Evolutionary conservation across 92 coral and sea anemone species (phyloP).

Genomic region (Hydrozoanthus gracilis): DNA sequence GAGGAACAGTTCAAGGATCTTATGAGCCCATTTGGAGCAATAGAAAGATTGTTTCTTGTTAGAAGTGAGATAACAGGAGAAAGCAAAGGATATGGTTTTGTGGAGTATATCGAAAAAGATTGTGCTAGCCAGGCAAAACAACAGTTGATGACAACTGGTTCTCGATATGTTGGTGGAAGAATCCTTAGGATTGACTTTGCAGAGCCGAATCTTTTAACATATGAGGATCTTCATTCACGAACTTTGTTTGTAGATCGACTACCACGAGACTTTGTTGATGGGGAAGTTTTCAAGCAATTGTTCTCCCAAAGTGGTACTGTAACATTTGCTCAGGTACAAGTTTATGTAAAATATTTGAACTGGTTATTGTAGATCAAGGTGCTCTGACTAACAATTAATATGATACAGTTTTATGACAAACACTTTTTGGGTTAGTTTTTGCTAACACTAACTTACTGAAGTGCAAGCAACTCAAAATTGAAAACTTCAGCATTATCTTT

Average conservation of each 20-base stretch:
- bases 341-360: not conserved
- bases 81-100: constrained; percentile 98
- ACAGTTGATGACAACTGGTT: constrained; percentile 73
- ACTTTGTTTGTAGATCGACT: constrained; percentile 89
- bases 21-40: constrained; percentile 89
- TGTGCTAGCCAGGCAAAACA: constrained; percentile 80
- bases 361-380: constrained; percentile 53
- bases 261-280: constrained; percentile 86
- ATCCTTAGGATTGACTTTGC: constrained; percentile 89
- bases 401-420: no score
- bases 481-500: no score
- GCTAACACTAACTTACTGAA: no score
- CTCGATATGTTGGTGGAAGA: constrained; percentile 85
- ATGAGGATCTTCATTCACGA: constrained; percentile 84
- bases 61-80: constrained; percentile 83
- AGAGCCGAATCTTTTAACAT: constrained; percentile 70
- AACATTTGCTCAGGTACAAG: constrained; percentile 87
- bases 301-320: constrained; percentile 85
- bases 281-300: constrained; percentile 70
- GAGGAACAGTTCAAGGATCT: constrained; percentile 83
- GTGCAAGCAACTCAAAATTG: no score
- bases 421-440: no score
- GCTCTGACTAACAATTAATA: no score
- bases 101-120: constrained; percentile 73
- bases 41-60: constrained; percentile 82